Conservation (phyloP, 2,888 invertebrate species). For the Horisme vitalbata region DNA sequence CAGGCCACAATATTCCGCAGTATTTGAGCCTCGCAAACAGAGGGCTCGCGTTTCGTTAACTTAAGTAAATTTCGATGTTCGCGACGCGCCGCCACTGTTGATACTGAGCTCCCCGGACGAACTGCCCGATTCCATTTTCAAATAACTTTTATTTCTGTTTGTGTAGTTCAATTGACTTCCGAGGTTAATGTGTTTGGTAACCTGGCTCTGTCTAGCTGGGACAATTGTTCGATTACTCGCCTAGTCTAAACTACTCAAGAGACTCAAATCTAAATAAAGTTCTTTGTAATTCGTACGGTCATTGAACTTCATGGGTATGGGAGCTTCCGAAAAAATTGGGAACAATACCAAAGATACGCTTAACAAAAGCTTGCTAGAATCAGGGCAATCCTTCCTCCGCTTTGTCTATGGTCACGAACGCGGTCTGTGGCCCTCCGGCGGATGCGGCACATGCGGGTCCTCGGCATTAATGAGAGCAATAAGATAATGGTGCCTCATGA, state of each 20-base stretch:
- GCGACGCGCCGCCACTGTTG: conserved; percentile 62
- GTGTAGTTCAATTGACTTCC: conserved; percentile 26
- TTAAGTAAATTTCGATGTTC: conserved; percentile 83
- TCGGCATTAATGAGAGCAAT: conserved; percentile 66
- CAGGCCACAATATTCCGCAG: conserved; percentile 52
- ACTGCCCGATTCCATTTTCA: conserved; percentile 52
- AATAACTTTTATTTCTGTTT: conserved; percentile 55
- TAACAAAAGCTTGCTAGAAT: conserved; percentile 56
- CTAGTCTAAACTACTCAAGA: background rate
- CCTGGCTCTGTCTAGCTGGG: conserved; percentile 1
- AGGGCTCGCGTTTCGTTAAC: conserved; percentile 79
- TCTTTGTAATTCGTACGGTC: conserved; percentile 14
- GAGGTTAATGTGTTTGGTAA: conserved; percentile 22
- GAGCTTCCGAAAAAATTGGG: conserved; percentile 44
- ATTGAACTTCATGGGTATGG: conserved; percentile 36
- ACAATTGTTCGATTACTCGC: background rate
- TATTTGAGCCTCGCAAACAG: conserved; percentile 78
- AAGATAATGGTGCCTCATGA: conserved; percentile 68
- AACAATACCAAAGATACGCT: conserved; percentile 28
- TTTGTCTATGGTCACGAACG: conserved; percentile 72
- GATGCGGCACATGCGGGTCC: conserved; percentile 72
- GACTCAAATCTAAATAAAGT: background rate
- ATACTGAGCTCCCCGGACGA: conserved; percentile 48
- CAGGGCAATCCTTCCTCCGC: conserved; percentile 53
- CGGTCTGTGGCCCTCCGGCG: conserved; percentile 57